Evolutionary conservation across 2,113 vertebrate genomes (phyloP).

Genomic region (Ariopsis seemanni): DNA sequence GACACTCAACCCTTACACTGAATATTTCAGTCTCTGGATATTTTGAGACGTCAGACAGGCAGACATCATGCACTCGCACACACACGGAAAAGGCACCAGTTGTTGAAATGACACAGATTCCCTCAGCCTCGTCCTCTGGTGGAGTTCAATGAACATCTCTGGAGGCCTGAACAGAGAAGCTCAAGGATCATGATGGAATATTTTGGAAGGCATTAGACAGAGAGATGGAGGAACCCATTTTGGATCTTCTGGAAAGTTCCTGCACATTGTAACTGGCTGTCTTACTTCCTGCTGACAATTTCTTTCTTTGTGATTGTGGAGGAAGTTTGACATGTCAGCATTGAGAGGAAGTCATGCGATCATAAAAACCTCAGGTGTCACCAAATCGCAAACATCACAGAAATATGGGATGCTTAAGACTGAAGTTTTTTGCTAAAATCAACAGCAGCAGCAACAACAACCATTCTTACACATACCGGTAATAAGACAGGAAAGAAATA

Average conservation of each 20-base stretch:
- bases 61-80: constrained; percentile 17
- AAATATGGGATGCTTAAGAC: too few relatives aligned
- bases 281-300: background rate
- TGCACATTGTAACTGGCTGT: background rate
- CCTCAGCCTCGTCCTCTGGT: constrained; percentile 4
- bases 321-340: background rate
- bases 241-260: background rate
- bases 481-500: background rate
- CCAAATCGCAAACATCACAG: background rate
- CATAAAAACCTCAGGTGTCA: background rate
- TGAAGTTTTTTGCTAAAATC: too few relatives aligned
- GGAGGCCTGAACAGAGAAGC: constrained; percentile 3
- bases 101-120: constrained; percentile 2
- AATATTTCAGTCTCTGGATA: background rate
- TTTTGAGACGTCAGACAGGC: background rate
- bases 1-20: background rate
- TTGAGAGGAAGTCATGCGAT: background rate
- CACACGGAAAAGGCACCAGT: background rate
- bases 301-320: background rate
- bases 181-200: constrained; percentile 11
- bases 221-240: background rate
- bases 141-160: constrained; percentile 32
- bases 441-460: background rate
- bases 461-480: background rate
- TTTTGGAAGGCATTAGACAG: constrained; percentile 30